A percentile compares a stretch with the other conserved stretches of the same genome.
phyloP scores from a whole-genome alignment of 2,113 vertebrate species.

The Eublepharis macularius region DNA sequence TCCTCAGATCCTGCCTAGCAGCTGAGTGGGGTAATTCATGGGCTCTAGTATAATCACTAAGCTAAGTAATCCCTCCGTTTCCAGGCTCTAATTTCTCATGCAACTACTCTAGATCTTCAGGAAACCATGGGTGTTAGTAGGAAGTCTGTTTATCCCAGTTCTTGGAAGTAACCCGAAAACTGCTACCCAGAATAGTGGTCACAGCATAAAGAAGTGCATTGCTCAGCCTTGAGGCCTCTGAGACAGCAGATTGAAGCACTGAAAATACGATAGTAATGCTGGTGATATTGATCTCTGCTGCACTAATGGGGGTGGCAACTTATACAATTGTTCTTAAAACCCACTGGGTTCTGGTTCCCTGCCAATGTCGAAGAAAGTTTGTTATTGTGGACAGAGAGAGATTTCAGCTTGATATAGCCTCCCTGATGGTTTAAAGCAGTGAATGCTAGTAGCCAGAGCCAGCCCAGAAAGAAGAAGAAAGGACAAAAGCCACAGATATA shows the following conservation, averaged over 20 bases:
- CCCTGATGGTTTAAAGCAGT: not conserved
- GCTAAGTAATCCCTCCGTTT: not conserved
- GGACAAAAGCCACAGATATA: not conserved
- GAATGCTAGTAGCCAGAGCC: not conserved
- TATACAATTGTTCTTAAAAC: too few relatives aligned
- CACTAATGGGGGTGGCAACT: not conserved
- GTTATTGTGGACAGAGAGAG: not conserved
- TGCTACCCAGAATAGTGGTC: too few relatives aligned
- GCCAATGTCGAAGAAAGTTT: not conserved
- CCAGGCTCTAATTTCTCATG: not conserved
- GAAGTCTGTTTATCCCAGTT: not conserved
- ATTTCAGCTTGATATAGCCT: not conserved
- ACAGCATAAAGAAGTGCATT: not conserved
- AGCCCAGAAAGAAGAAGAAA: not conserved
- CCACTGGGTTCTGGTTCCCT: not conserved
- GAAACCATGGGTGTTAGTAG: too few relatives aligned
- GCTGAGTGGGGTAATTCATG: not conserved
- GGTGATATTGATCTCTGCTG: not conserved
- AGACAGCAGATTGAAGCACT: not conserved
- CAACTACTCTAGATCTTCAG: not conserved
- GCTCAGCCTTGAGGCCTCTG: not conserved
- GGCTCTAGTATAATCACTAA: not conserved
- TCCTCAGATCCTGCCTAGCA: not conserved
- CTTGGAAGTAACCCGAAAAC: not conserved
- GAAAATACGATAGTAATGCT: not conserved